Evolutionary conservation across 37 sponge, comb jelly and placozoan genomes (phyloP), one percentile per base, ranked within the genome.

Genomic region (Crambe crambe): DNA sequence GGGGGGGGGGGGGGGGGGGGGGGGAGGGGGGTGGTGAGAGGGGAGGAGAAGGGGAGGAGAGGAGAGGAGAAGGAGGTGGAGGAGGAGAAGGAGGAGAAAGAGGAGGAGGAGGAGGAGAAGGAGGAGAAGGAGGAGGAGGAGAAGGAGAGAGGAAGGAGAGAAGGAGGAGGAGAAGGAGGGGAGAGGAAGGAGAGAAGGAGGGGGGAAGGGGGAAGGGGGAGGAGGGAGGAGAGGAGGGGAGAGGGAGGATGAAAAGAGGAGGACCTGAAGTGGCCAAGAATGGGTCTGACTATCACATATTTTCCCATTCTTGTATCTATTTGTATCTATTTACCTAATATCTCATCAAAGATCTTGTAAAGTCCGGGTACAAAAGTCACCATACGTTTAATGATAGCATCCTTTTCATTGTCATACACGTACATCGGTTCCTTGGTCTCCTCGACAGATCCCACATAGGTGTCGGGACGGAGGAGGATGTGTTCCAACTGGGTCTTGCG

Each of bases 311-410:
- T n/a, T n/a, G n/a, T n/a, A n/a, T n/a, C n/a, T n/a, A n/a, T n/a
- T n/a, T n/a, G n/a, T n/a, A n/a, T n/a, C n/a, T 40, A 68, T 81
- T 43, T 42, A 92, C 92, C 92, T 37, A 96, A 70, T 60, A 98
- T 98, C 72, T 98, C 98, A 65, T 98, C 98, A 65, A 95, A 98
- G 35, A 98, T 98, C 85, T 98, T 98, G 90, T 98, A 98, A 47
- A 98, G 88, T 0, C 98, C 98, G 21, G 98, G 98, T 3, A 95
- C 96, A 84, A 82, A 95, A n/a, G 90, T 93, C 36, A 95, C 75
- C 51, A 83, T 66, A 35, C 80, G 84, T 42, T 85, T 62, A 6
- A 93, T 85, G 42, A 98, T 93, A 36, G 90, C 96, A 12, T 86
- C 73, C 58, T 71, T 79, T 60, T 87, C 92, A 39, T 90, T 81